phyloP scores from a whole-genome alignment of 2,113 vertebrate species.

The Pluvialis apricaria region DNA sequence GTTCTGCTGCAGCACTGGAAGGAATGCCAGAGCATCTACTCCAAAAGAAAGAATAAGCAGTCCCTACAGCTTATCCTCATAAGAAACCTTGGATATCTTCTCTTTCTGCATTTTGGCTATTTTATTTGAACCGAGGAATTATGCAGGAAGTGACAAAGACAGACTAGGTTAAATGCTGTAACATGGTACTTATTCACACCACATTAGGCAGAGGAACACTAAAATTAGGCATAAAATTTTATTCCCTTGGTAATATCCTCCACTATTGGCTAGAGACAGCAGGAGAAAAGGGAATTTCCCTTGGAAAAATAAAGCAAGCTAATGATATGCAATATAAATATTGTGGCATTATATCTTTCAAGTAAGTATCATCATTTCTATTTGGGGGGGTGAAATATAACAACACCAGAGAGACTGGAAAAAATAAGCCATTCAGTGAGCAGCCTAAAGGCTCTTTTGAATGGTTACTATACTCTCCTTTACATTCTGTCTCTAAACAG shows the following conservation, averaged over 20 bases:
- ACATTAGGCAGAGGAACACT: conserved; percentile 65
- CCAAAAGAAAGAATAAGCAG: neutral
- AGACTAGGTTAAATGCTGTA: conserved; percentile 62
- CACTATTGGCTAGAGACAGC: conserved; percentile 18
- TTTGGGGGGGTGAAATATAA: neutral
- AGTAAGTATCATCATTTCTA: neutral
- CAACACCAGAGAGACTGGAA: neutral
- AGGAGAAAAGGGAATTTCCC: conserved; percentile 46
- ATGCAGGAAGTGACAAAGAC: conserved; percentile 19
- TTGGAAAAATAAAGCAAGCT: conserved; percentile 37
- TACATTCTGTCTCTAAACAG: neutral
- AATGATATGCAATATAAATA: neutral
- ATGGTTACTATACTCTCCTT: neutral
- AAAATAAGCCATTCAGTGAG: neutral
- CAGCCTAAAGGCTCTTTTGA: neutral
- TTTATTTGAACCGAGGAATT: neutral
- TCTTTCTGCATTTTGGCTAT: neutral
- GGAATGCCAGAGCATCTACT: neutral
- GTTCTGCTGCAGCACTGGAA: neutral
- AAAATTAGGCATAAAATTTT: conserved; percentile 70
- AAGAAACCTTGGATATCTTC: neutral
- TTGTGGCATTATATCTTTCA: neutral
- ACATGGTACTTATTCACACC: conserved; percentile 61
- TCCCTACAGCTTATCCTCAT: neutral
- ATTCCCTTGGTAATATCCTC: conserved; percentile 63